phyloP scores from a whole-genome alignment of 1,140 invertebrate species.

The Danaus plexippus region DNA sequence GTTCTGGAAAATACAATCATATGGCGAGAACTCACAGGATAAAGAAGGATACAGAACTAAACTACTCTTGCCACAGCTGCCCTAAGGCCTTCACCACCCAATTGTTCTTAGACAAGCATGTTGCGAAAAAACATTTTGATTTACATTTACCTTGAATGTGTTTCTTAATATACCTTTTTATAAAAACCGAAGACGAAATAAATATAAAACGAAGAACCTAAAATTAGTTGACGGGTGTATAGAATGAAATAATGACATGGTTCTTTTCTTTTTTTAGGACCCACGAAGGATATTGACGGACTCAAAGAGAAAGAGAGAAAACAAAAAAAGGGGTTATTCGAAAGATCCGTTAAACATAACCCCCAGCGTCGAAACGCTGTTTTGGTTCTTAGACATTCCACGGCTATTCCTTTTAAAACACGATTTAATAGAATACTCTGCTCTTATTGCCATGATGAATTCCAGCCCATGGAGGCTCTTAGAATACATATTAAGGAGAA shows the following conservation, averaged over 20 bases:
- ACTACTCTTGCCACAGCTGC: conserved; percentile 51
- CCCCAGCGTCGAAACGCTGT: conserved; percentile 60
- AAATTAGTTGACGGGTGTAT: conserved; percentile 20
- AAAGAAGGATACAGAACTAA: conserved; percentile 52
- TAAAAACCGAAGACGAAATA: background rate
- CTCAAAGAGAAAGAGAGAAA: conserved; percentile 52
- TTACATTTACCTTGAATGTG: background rate
- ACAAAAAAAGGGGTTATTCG: conserved; percentile 62
- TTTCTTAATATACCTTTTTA: conserved; percentile 2
- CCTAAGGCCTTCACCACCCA: conserved; percentile 58
- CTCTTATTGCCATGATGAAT: conserved; percentile 60
- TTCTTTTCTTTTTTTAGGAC: conserved; percentile 67
- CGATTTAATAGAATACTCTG: conserved; percentile 61
- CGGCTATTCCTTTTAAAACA: conserved; percentile 60
- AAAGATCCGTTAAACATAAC: conserved; percentile 62
- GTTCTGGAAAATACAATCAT: conserved; percentile 63
- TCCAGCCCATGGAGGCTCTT: conserved; percentile 47
- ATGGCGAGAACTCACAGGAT: conserved; percentile 53
- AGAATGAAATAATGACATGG: conserved; percentile 54
- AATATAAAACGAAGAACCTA: conserved; percentile 8
- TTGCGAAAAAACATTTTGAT: conserved; percentile 60
- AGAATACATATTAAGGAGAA: conserved; percentile 47
- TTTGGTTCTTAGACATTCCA: conserved; percentile 52
- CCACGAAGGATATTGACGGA: conserved; percentile 49
- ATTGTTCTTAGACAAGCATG: conserved; percentile 58